These are phyloP conservation scores for Deladenus siricidicola DNA, from an alignment of 2,888 invertebrate genomes.

Conservation along the genomic window DNA sequence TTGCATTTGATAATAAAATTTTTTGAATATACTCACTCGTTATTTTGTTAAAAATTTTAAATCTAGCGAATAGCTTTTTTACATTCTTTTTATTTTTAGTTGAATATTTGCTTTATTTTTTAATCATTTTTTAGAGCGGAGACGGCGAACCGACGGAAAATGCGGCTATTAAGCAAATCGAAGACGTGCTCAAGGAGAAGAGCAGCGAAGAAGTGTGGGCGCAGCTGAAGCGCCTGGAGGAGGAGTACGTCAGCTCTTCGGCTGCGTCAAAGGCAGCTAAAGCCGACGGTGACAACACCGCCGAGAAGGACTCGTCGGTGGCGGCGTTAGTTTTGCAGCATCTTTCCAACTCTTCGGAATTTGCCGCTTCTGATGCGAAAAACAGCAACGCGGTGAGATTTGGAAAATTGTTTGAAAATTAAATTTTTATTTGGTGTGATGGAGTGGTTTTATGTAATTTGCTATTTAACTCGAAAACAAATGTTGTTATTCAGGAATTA, in stretches of 20 bases:
- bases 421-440: no score
- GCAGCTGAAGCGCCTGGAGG: conserved; percentile 1
- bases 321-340: neutral
- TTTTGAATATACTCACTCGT: no score
- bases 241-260: neutral
- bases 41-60: no score
- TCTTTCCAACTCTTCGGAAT: neutral
- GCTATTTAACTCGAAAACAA: no score
- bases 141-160: neutral
- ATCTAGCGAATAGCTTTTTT: neutral
- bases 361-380: neutral
- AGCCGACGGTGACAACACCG: neutral
- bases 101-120: neutral
- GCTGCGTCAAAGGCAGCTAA: neutral
- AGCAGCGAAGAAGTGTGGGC: neutral
- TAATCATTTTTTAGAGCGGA: no score
- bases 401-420: no score
- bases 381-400: neutral
- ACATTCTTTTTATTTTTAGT: neutral
- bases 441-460: no score
- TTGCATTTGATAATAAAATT: no score
- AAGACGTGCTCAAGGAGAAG: conserved; percentile 2
- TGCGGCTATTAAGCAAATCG: no score
- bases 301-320: neutral
- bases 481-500: no score